Conservation (phyloP, 2,113 vertebrate genomes). For the Tenebrosternarchus preto region DNA sequence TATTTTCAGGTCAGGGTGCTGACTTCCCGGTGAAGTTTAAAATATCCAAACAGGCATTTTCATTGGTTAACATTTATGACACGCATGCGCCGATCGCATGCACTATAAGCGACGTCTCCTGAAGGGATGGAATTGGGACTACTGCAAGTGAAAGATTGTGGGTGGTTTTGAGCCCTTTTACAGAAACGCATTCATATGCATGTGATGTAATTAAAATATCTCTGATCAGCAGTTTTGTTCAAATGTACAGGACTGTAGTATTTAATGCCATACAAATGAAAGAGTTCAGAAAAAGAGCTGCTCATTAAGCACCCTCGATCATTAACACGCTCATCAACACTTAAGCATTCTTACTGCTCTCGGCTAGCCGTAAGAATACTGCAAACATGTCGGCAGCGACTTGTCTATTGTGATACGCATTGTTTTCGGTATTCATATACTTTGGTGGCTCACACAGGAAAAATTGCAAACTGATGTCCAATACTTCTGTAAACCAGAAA, state of each 20-base stretch:
- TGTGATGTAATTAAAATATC: too few species aligned
- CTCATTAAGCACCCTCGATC: background rate
- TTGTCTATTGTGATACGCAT: too few species aligned
- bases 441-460: background rate
- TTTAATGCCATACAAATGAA: background rate
- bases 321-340: too few species aligned
- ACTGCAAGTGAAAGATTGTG: background rate
- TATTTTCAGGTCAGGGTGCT: too few species aligned
- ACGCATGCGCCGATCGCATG: constrained; percentile 29
- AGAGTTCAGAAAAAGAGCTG: background rate
- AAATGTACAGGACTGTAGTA: too few species aligned
- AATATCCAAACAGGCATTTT: constrained; percentile 29
- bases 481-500: background rate
- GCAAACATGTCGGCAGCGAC: background rate
- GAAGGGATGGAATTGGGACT: background rate
- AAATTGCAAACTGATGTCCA: background rate
- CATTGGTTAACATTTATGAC: constrained; percentile 14
- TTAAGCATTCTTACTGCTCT: too few species aligned
- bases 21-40: constrained; percentile 16
- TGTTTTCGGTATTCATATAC: background rate
- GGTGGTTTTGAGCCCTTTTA: too few species aligned
- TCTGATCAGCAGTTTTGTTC: too few species aligned
- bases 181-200: too few species aligned
- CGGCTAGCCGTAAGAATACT: background rate
- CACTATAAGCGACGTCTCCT: constrained; percentile 20